Evolutionary conservation across 1,140 invertebrate genomes (phyloP).

Genomic region (Pectinophora gossypiella): DNA sequence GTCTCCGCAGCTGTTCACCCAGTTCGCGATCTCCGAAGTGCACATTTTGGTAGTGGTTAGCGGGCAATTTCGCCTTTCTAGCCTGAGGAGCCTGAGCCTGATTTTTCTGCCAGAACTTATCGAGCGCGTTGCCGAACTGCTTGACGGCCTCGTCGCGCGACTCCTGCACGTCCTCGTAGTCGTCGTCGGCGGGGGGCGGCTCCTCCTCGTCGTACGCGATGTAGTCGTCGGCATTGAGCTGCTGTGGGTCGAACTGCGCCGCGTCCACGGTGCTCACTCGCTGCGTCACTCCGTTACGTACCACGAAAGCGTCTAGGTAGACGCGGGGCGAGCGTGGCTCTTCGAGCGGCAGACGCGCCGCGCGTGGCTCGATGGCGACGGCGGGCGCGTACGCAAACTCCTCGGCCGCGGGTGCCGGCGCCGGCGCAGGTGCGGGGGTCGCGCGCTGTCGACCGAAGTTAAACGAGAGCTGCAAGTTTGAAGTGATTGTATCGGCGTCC

Average conservation of each 20-base stretch:
- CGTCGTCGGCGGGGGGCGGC: constrained; percentile 46
- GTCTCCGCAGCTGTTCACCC: constrained; percentile 30
- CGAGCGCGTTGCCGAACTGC: constrained; percentile 57
- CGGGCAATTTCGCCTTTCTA: constrained; percentile 19
- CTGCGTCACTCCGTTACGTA: constrained; percentile 57
- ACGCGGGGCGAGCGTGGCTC: constrained; percentile 54
- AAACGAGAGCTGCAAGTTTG: constrained; percentile 53
- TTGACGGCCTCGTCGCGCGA: constrained; percentile 46
- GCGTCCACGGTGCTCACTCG: constrained; percentile 60
- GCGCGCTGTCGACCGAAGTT: constrained; percentile 46
- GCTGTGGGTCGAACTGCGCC: constrained; percentile 36
- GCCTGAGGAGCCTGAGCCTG: constrained; percentile 17
- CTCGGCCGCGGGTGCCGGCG: constrained; percentile 21
- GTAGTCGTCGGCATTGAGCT: constrained; percentile 40
- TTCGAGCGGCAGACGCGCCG: constrained; percentile 38
- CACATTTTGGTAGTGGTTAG: constrained; percentile 51
- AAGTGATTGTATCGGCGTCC: constrained; percentile 46
- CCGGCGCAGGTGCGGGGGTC: constrained; percentile 27
- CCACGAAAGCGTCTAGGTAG: constrained; percentile 68
- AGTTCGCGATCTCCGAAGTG: constrained; percentile 60
- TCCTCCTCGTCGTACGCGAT: constrained; percentile 55
- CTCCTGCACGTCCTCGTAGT: constrained; percentile 58
- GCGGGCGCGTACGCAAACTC: constrained; percentile 18
- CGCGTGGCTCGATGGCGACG: constrained; percentile 33
- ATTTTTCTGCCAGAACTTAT: constrained; percentile 59